Evolutionary conservation across 1,140 invertebrate species (phyloP).

Genomic region (Bombus terrestris): DNA sequence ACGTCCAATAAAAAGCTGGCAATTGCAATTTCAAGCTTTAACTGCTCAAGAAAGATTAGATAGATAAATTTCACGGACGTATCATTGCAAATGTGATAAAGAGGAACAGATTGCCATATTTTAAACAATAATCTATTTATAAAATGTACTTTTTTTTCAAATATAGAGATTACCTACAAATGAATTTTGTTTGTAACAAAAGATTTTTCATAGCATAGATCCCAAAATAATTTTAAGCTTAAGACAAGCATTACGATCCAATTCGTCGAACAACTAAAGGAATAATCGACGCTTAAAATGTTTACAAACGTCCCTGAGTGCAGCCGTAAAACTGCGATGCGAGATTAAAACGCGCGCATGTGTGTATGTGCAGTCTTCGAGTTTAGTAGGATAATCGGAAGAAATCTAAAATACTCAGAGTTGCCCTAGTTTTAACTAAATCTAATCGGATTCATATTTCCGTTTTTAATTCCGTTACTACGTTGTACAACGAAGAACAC

Average conservation of each 20-base stretch:
- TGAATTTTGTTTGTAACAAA: neutral
- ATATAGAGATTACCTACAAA: neutral
- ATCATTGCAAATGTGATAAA: neutral
- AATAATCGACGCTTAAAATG: constrained; percentile 25
- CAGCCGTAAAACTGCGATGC: constrained; percentile 66
- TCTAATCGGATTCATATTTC: constrained; percentile 48
- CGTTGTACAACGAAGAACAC: neutral
- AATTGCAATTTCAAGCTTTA: constrained; percentile 48
- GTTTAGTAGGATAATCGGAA: constrained; percentile 52
- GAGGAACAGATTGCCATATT: neutral
- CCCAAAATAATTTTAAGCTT: neutral
- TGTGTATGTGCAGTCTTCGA: constrained; percentile 55
- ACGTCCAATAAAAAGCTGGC: constrained; percentile 62
- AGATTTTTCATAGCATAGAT: too few relatives aligned
- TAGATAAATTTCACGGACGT: accelerated
- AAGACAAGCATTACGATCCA: neutral
- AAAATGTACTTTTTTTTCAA: neutral
- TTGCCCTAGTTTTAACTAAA: constrained; percentile 24
- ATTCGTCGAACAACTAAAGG: neutral
- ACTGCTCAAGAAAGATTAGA: neutral
- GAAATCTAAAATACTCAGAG: constrained; percentile 43
- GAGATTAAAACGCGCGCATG: constrained; percentile 57
- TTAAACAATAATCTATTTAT: neutral
- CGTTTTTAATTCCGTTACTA: neutral
- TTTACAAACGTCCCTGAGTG: constrained; percentile 54